Percentiles rank a stretch among this genome's conserved stretches.
Evolutionary conservation across 2,888 invertebrate species (phyloP).

Genomic region (Epistrophe eligans): DNA sequence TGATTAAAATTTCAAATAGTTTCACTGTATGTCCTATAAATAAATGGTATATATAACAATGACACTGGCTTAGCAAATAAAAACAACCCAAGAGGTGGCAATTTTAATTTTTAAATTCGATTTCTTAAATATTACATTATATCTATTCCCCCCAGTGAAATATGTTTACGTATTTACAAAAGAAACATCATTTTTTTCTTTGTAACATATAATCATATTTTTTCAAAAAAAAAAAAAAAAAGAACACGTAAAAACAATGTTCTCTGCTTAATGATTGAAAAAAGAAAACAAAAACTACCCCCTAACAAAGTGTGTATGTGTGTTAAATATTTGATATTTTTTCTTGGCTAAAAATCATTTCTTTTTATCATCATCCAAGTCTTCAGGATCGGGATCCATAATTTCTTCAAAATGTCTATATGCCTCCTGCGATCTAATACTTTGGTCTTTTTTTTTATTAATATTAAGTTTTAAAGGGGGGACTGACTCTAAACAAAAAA

Average conservation of each 20-base stretch:
- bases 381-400: slow-evolving; percentile 18
- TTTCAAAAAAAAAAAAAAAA: not conserved
- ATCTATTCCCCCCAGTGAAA: not conserved
- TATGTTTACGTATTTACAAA: not conserved
- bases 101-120: slow-evolving; percentile 21
- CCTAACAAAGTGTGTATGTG: slow-evolving; percentile 8
- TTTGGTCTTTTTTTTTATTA: slow-evolving; percentile 21
- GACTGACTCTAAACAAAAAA: not conserved
- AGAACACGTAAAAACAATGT: not conserved
- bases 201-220: not conserved
- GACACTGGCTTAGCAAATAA: not conserved
- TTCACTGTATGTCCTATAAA: not conserved
- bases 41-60: not conserved
- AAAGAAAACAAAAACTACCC: not conserved
- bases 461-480: slow-evolving; percentile 18
- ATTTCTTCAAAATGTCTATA: slow-evolving; percentile 22
- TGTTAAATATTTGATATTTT: slow-evolving; percentile 20
- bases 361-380: slow-evolving; percentile 15
- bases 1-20: not conserved
- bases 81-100: not conserved
- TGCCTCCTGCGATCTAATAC: slow-evolving; percentile 25
- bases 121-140: not conserved
- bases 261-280: not conserved
- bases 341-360: slow-evolving; percentile 11
- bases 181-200: not conserved